phyloP scores from a whole-genome alignment of 2,888 invertebrate species.

The Leptinotarsa juncta region DNA sequence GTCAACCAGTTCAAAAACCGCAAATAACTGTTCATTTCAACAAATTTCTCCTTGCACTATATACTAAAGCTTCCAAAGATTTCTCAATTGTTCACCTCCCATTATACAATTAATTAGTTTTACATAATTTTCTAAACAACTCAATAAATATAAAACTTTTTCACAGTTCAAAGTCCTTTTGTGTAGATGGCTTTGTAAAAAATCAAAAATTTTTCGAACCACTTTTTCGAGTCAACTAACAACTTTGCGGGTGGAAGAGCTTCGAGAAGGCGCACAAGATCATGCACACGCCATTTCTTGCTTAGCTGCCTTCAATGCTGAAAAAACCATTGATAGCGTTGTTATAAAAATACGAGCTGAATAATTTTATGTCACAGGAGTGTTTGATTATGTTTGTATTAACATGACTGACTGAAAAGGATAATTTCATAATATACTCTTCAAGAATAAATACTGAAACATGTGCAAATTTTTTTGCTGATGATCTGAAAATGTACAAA shows the following conservation, averaged over 20 bases:
- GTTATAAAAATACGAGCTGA: neutral
- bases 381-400: too few species aligned
- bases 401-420: too few species aligned
- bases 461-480: too few species aligned
- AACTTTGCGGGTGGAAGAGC: constrained; percentile 10
- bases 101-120: neutral
- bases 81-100: neutral
- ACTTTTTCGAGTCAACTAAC: constrained; percentile 4
- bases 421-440: too few species aligned
- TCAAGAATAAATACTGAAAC: too few species aligned
- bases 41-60: neutral
- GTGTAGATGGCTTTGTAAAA: neutral
- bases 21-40: neutral
- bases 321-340: constrained; percentile 44
- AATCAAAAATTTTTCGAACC: neutral
- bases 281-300: constrained; percentile 70
- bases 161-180: neutral
- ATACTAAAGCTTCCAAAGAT: neutral
- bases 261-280: constrained; percentile 51
- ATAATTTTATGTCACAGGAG: too few species aligned
- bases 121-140: constrained; percentile 1
- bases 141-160: constrained; percentile 8
- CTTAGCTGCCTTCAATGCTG: constrained; percentile 69
- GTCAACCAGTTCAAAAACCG: neutral
- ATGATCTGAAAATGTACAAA: too few species aligned